Evolutionary conservation across 2,113 vertebrate species (phyloP).

Genomic region (Pseudopodoces humilis): DNA sequence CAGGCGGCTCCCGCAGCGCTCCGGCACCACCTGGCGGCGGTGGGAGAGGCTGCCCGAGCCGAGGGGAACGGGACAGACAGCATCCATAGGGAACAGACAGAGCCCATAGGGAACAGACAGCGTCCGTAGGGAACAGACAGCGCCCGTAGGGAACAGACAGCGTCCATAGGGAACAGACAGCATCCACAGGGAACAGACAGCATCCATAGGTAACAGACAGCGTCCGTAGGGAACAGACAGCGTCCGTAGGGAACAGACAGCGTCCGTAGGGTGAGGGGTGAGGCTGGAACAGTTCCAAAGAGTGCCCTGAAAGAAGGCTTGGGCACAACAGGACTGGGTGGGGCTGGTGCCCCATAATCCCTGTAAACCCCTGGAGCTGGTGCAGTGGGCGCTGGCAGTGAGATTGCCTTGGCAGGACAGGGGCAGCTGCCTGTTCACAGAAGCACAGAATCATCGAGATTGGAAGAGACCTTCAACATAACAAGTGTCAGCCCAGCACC

Average conservation of each 20-base stretch:
- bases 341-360: rapidly evolving
- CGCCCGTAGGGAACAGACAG: background rate
- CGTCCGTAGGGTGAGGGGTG: too few relatives aligned
- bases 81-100: too few relatives aligned
- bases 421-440: background rate
- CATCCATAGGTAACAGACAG: too few relatives aligned
- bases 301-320: background rate
- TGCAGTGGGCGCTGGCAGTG: rapidly evolving
- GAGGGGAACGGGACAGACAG: background rate
- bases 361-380: background rate
- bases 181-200: background rate
- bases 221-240: too few relatives aligned
- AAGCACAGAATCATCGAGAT: background rate
- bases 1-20: background rate
- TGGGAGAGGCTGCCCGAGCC: background rate
- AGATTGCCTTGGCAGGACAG: background rate
- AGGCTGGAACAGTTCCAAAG: too few relatives aligned
- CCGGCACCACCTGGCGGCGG: background rate
- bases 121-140: too few relatives aligned
- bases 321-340: background rate
- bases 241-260: background rate
- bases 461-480: background rate
- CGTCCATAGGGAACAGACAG: background rate
- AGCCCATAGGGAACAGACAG: background rate
- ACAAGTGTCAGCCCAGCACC: background rate